Base-by-base conservation (phyloP, 2,797 vertebrate species). In the Balearica regulorum region DNA sequence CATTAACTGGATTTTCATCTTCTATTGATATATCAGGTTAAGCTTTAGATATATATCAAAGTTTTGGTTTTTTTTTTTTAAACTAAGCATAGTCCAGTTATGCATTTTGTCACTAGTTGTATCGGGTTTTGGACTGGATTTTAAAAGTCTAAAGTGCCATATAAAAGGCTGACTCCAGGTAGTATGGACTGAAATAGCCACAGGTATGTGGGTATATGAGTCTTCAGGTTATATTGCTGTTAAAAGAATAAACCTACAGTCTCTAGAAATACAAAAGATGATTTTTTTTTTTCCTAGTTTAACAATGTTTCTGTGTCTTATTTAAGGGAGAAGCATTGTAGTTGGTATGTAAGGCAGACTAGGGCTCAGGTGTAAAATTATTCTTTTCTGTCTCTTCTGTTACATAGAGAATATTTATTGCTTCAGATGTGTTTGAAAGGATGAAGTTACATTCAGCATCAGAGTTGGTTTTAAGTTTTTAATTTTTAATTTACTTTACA, bases 401-500 rank as follows among this genome's bases (percentile, higher is more conserved):
- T 92, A 83, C 13, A 5, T 13, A 51, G 55, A 92, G 29, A 65
- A 33, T 86, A 44, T 60, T 3, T 73, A 17, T 79, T 81, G 54
- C 37, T 94, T 91, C 61, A 53, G 43, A 64, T 77, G 16, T 83
- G 37, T 41, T 70, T 60, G 22, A 87, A 80, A 76, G 64, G 76
- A 26, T 80, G 48, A 91, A 89, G 43, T 77, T 83, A 31, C 9
- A n/a, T 83, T 90, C 28, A 54, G 31, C 37, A 62, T 31, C 46
- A 62, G 72, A 91, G 43, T 83, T 2, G 6, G 16, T 96, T 82
- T 94, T 39, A 64, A 55, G 16, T 90, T 71, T 92, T 79, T 33
- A 55, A 54, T 83, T 92, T 92, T 70, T 41, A 51, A 37, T 92
- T 95, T 94, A 29, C 76, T 92, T 93, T 55, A 55, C 87, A 80